Evolutionary conservation across 2,113 vertebrate species (phyloP).

Genomic region (Pungitius pungitius): DNA sequence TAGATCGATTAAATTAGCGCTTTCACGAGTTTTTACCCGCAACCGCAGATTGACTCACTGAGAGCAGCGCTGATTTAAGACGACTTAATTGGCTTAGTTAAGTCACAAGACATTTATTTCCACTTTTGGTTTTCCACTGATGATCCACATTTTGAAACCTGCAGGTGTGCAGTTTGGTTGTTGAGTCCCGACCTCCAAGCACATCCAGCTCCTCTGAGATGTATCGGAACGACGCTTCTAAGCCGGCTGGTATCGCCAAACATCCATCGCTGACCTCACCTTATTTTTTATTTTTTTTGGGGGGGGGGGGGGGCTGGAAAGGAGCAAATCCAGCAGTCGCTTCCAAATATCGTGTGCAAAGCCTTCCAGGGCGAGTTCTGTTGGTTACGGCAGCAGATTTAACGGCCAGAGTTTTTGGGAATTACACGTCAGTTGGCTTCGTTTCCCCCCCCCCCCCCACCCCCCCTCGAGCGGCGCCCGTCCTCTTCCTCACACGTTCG

Average conservation of each 20-base stretch:
- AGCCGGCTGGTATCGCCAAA: not conserved
- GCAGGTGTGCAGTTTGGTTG: not conserved
- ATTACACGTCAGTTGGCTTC: too few relatives aligned
- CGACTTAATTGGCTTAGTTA: not conserved
- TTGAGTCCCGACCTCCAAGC: not conserved
- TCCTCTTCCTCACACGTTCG: too few relatives aligned
- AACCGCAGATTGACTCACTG: not conserved
- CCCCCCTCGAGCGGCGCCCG: too few relatives aligned
- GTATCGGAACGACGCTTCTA: not conserved
- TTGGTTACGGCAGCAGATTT: not conserved
- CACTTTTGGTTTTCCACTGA: too few relatives aligned
- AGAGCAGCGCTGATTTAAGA: not conserved
- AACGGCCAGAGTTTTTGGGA: not conserved
- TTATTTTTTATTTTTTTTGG: too few relatives aligned
- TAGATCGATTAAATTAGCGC: slow-evolving; percentile 37
- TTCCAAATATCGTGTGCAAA: not conserved
- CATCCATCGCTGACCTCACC: not conserved
- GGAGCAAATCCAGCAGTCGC: not conserved
- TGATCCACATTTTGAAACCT: not conserved
- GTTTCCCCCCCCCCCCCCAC: too few relatives aligned
- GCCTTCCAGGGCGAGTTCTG: not conserved
- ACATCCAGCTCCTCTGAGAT: not conserved
- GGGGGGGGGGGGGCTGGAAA: too few relatives aligned
- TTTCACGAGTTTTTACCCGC: slow-evolving; percentile 4
- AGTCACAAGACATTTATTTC: too few relatives aligned